Base-by-base conservation (phyloP, 2,888 invertebrate genomes). In the Pherbina coryleti region DNA sequence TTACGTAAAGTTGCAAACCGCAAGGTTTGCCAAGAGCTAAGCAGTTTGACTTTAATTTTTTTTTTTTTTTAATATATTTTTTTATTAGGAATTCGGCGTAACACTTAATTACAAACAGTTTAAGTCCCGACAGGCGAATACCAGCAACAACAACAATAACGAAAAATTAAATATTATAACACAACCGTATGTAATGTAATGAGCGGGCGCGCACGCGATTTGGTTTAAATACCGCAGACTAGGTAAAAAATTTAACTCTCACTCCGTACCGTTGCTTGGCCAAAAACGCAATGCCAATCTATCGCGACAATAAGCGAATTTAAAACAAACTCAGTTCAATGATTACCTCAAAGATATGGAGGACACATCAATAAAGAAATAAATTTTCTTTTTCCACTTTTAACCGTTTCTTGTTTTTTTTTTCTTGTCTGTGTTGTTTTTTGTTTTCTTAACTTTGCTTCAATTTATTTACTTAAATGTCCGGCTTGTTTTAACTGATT, bases 251-350 rank as follows among this genome's bases (percentile, higher is more conserved):
- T 28, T 11, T 55, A 55, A 74, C 57, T 72, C 72, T 72, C 60
- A 72, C 60, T 78, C 76, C 79, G 79, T 66, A 78, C 76, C 77
- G 75, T 51, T 78, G 76, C 71, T 76, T 80, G 82, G 79, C 67
- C 84, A 84, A 84, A 84, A 81, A 77, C 81, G 82, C 83, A 87
- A 86, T 87, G 87, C 84, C 86, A 85, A 86, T 84, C 84, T 84
- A 85, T 83, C 81, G 83, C 84, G 84, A 85, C 85, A 86, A 83
- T 83, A 84, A 84, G 86, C 85, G 86, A 86, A 86, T 85, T 87
- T 87, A 84, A 87, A 87, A 85, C 83, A 83, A 85, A 85, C 84
- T 60, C n/a, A 85, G 86, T 80, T 78, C 64, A n/a, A 31, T 64
- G 64, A 64, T 64, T 64, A 31, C 34, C 31, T 31, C 28, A 8